A percentile compares a stretch with the other conserved stretches of the same genome.
Conservation (phyloP, 1,140 invertebrate species). For the Drosophila fuyamai region DNA sequence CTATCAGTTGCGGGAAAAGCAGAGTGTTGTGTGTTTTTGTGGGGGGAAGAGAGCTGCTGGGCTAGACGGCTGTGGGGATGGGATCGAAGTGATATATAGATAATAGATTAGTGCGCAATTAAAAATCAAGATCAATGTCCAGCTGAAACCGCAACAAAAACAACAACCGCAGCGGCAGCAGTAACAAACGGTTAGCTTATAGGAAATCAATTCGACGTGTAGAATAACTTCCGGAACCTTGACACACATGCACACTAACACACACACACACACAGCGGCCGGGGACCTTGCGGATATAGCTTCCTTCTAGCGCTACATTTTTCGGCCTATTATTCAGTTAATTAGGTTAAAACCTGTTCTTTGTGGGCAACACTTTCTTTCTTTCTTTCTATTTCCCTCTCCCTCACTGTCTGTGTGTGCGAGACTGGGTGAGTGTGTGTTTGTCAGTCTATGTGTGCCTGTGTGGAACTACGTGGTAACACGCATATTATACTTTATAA, state of each 20-base stretch:
- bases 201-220: constrained; percentile 44
- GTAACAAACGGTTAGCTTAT: constrained; percentile 21
- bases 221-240: constrained; percentile 53
- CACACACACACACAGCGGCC: constrained; percentile 8
- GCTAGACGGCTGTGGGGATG: constrained; percentile 48
- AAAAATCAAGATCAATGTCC: constrained; percentile 65
- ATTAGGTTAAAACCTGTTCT: constrained; percentile 83
- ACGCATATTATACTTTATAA: constrained; percentile 69
- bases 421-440: constrained; percentile 9
- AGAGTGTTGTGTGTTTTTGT: constrained; percentile 53
- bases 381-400: constrained; percentile 18
- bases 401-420: constrained; percentile 14
- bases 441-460: constrained; percentile 21
- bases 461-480: constrained; percentile 72
- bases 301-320: constrained; percentile 34
- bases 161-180: constrained; percentile 12
- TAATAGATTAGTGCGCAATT: constrained; percentile 48
- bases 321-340: constrained; percentile 48
- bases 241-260: constrained; percentile 59
- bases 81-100: constrained; percentile 8
- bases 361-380: constrained; percentile 78
- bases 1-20: constrained; percentile 64
- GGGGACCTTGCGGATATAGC: constrained; percentile 11
- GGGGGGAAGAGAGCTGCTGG: constrained; percentile 68
- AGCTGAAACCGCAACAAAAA: constrained; percentile 22